Evolutionary conservation across 30 jellyfish, hydroid and myxozoan genomes (phyloP).

Genomic region (Nemopilema nomurai): DNA sequence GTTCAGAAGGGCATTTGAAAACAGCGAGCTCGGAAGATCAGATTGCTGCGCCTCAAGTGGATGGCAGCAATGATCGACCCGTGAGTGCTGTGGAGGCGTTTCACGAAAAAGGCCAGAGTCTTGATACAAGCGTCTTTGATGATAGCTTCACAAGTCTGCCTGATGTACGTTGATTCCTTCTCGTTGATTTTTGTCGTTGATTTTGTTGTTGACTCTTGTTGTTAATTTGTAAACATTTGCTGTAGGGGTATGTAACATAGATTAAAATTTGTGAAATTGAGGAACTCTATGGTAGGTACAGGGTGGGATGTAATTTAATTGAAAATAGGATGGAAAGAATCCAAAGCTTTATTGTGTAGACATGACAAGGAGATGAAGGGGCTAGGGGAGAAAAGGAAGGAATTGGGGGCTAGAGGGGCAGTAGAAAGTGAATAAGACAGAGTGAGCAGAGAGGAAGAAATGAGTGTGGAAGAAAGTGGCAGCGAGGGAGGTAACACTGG

Average conservation of each 20-base stretch:
- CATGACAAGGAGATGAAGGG: not conserved
- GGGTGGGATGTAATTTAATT: too few relatives aligned
- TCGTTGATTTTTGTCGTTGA: not conserved
- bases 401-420: not conserved
- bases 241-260: too few relatives aligned
- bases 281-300: too few relatives aligned
- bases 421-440: not conserved
- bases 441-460: not conserved
- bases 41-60: not conserved
- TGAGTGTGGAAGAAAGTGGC: not conserved
- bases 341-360: not conserved
- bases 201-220: too few relatives aligned
- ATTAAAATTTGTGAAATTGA: too few relatives aligned
- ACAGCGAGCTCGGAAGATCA: not conserved
- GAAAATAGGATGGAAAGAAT: not conserved
- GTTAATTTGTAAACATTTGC: too few relatives aligned
- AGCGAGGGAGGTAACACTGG: not conserved
- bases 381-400: constrained; percentile 5
- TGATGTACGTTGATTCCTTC: not conserved
- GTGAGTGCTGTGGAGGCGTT: constrained; percentile 11
- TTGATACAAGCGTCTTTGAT: not conserved
- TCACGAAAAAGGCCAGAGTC: not conserved
- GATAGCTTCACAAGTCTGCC: not conserved
- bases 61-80: not conserved
- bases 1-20: constrained; percentile 26